phyloP scores from a whole-genome alignment of 1,140 invertebrate species.

The Drosophila albomicans region DNA sequence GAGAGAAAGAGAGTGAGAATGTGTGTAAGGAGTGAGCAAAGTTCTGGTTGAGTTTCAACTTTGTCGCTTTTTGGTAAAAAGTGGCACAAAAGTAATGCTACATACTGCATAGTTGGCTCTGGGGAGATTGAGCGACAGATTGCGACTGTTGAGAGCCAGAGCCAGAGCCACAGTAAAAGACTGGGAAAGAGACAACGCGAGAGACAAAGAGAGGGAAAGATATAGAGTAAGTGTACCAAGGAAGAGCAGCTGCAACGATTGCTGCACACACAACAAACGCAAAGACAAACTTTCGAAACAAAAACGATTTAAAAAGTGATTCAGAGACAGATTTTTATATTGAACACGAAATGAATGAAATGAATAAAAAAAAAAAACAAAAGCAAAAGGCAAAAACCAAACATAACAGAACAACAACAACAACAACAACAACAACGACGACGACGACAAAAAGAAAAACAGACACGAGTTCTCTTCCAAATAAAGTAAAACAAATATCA shows the following conservation, averaged over 20 bases:
- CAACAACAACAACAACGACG: background rate
- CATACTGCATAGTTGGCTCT: slow-evolving; percentile 57
- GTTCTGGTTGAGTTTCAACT: slow-evolving; percentile 51
- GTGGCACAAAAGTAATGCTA: slow-evolving; percentile 68
- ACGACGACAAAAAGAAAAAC: background rate
- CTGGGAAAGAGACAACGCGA: slow-evolving; percentile 10
- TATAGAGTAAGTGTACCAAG: no score
- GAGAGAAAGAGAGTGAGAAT: background rate
- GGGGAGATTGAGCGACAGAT: slow-evolving; percentile 75
- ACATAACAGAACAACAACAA: background rate
- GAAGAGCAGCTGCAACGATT: slow-evolving; percentile 11
- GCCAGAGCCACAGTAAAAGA: background rate
- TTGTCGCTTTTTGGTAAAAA: slow-evolving; percentile 46
- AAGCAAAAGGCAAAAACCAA: background rate
- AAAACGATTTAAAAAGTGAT: slow-evolving; percentile 80
- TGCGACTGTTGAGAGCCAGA: slow-evolving; percentile 38
- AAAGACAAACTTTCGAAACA: slow-evolving; percentile 63
- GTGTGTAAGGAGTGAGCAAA: slow-evolving; percentile 21
- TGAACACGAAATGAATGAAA: slow-evolving; percentile 40
- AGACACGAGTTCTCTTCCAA: background rate
- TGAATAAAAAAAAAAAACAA: slow-evolving; percentile 3
- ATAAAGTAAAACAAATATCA: slow-evolving; percentile 11
- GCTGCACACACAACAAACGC: slow-evolving; percentile 22
- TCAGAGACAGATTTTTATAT: slow-evolving; percentile 68
- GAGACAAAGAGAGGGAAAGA: background rate